Evolutionary conservation across 2,888 invertebrate species (phyloP), one percentile per base, ranked within the genome.

Genomic region (Sinohyriopsis cumingii): DNA sequence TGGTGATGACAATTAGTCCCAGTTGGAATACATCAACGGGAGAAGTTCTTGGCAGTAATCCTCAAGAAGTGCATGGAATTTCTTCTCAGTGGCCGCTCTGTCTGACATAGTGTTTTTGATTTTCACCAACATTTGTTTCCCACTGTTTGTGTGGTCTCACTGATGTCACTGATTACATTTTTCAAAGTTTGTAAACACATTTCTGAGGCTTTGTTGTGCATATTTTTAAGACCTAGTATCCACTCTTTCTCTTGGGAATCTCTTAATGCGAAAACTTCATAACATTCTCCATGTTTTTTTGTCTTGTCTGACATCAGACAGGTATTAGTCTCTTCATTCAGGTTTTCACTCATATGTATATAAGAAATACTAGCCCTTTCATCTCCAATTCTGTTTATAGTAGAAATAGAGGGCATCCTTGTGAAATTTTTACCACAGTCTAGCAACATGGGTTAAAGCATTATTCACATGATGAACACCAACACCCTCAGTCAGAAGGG

Each of bases 71-170:
- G n/a, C n/a, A n/a, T n/a, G n/a, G n/a, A n/a, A n/a, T n/a, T n/a
- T n/a, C 28, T 73, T 73, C 25, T 70, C 67, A 22, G 73, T 65
- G 12, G 69, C 67, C 5, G 70, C 70, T 25, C 69, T 69, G 59
- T 73, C 69, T 45, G 70, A 73, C 73, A 73, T 73, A 20, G 67
- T 70, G 54, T 69, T 73, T 60, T 61, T 69, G 7, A 73, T 73
- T 5, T 69, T 61, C 1, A 62, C 53, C 25, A 73, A 54, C 53
- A 67, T 67, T 57, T 33, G 9, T 9, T 57, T 64, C 22, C 62
- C 69, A 62, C 25, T 45, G 15, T 65, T 6, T n/a, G 69, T n/a
- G 69, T 70, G 28, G 62, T 61, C 1, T 69, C 55, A 63, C n/a
- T 63, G 7, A 71, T 71, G 55, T 72, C 66, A 45, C 9, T 25